Percentiles rank a stretch among this genome's conserved stretches.
phyloP scores from a whole-genome alignment of 2,797 vertebrate genomes.

The Microhierax caerulescens region DNA sequence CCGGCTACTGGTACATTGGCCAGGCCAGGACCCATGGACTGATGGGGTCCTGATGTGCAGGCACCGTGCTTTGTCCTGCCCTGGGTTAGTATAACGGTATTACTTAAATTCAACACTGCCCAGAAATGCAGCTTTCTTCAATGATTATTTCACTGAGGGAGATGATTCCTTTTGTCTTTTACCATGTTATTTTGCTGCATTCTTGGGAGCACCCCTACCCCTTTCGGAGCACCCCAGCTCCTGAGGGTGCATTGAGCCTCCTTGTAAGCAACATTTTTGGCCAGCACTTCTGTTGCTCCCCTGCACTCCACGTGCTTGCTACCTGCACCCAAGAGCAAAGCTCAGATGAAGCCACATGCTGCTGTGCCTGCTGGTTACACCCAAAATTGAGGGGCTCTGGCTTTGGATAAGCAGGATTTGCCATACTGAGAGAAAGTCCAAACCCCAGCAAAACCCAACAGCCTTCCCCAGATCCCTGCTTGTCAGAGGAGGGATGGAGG shows the following conservation, averaged over 20 bases:
- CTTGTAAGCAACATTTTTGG: background rate
- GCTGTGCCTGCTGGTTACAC: no score
- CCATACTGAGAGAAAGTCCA: background rate
- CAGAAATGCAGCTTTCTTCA: background rate
- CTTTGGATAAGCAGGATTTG: background rate
- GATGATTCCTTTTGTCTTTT: background rate
- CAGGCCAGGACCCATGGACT: accelerated
- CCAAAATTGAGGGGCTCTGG: background rate
- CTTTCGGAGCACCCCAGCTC: background rate
- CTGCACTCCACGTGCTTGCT: accelerated
- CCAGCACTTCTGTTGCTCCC: background rate
- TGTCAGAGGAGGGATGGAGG: background rate
- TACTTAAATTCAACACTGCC: background rate
- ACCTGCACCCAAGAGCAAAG: background rate
- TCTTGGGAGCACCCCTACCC: background rate
- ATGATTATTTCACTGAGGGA: background rate
- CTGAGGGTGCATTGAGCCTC: background rate
- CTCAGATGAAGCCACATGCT: background rate
- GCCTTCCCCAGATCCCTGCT: background rate
- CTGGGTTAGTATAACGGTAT: background rate
- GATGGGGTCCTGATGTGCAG: background rate
- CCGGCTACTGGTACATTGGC: background rate
- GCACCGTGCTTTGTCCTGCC: background rate
- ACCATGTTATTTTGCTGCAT: background rate
- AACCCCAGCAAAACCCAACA: background rate